Evolutionary conservation across 2,113 vertebrate genomes (phyloP), one percentile per base, ranked within the genome.

Genomic region (Aplodontia rufa): DNA sequence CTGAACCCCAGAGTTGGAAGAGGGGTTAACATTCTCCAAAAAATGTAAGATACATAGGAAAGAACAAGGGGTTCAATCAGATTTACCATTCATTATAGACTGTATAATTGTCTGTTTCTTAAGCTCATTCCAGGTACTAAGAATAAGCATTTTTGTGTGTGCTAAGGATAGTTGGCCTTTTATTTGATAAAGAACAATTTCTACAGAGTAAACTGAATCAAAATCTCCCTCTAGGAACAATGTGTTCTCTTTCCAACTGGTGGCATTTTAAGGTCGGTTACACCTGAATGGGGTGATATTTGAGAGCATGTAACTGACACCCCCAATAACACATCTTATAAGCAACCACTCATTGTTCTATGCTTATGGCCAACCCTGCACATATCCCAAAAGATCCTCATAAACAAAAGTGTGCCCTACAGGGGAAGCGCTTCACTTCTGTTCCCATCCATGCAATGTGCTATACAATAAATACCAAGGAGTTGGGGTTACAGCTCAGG

Each of bases 231-330:
- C 53, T 55, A 49, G 42, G 24, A 90, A 37, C 49, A 47, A 60
- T 28, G 13, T 37, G 40, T 47, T 69, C n/a, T 55, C 12, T 69
- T 49, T 93, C 68, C 42, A 79, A 74, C 28, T 17, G 12, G 51
- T 79, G 51, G 30, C 51, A 74, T 84, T 91, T 95, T 72, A 93
- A 90, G 68, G 81, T n/a, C 42, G 37, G 2, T 75, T 93, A 66
- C 1, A 64, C 64, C 42, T 53, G 8, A 26, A 32, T 51, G 16
- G 45, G 53, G 11, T 60, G 60, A 68, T 40, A 53, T 72, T 95
- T 92, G 85, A 78, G 24, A 90, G 30, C 82, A 81, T 68, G 30
- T 35, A 53, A n/a, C 30, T 30, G 60, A 76, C 45, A 62, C 4
- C 47, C 49, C 35, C 9, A 40, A 17, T 64, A 40, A 30, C 42